Base-by-base conservation (phyloP, 1,140 invertebrate species). In the Onthophagus taurus region DNA sequence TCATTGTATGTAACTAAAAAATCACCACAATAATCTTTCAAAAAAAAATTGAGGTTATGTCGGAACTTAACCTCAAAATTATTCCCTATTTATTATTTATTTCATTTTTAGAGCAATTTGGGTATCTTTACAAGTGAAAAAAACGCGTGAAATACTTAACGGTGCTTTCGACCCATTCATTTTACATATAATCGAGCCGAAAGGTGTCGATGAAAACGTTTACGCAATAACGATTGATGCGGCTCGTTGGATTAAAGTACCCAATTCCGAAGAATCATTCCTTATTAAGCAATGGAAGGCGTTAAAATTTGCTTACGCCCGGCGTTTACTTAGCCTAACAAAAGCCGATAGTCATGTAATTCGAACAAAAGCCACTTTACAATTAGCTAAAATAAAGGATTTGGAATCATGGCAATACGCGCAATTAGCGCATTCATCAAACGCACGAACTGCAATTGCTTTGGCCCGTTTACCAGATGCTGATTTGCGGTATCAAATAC, bases 371-470 rank as follows among this genome's bases (percentile, higher is more conserved):
- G 70, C 70, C 4, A 52, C 70, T 2, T 58, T 63, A 31, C 59
- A 64, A 35, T 49, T 72, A 6, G 59, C 64, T 4, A 45, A 54
- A 35, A 44, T 64, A 29, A 56, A 55, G 34, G 47, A 55, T 44
- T 50, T 65, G 20, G 51, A 62, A 30, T 69, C 75, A 48, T 80
- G 76, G 76, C 75, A 81, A 45, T 81, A 70, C 59, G 57, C 61
- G 16, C 72, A 77, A 47, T 64, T 82, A 30, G 77, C 79, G 9
- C 78, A 81, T 63, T 75, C 74, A 53, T 65, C 78, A 31, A 75
- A 81, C 62, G 67, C 72, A 31, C 72, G 67, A 55, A 81, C 76
- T 21, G 78, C 78, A 3, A 70, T 80, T 3, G 67, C 72, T 21
- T 63, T 83, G 18, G 77, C 79, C 18, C 59, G 78, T 52, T 72